phyloP scores from a whole-genome alignment of 2,888 invertebrate genomes.

The Calliphora vomitoria region DNA sequence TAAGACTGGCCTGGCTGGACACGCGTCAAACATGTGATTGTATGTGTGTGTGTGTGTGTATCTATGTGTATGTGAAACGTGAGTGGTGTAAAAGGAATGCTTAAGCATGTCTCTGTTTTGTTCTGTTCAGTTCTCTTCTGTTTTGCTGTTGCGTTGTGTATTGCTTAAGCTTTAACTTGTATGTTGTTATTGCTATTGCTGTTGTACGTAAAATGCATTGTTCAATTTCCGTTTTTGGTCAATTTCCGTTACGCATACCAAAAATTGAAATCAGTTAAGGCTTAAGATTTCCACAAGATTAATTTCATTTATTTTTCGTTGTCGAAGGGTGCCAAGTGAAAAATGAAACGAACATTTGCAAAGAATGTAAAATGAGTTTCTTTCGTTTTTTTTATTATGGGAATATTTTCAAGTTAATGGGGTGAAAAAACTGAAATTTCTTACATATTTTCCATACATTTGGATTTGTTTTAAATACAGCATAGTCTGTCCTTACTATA shows the following conservation, averaged over 20 bases:
- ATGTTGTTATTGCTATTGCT: neutral
- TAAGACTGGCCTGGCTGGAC: constrained; percentile 48
- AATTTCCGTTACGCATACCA: constrained; percentile 74
- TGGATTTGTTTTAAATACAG: neutral
- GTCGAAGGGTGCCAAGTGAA: constrained; percentile 42
- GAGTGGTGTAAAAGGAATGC: constrained; percentile 55
- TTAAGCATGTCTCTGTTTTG: constrained; percentile 24
- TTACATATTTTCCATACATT: neutral
- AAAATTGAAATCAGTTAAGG: constrained; percentile 72
- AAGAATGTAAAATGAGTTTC: constrained; percentile 11
- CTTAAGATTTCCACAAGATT: constrained; percentile 73
- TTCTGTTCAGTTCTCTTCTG: constrained; percentile 13
- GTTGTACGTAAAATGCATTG: constrained; percentile 65
- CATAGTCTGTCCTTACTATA: no score
- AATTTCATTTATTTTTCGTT: constrained; percentile 61
- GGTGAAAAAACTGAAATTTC: constrained; percentile 15
- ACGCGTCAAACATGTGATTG: constrained; percentile 51
- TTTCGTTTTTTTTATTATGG: constrained; percentile 1
- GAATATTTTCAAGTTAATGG: constrained; percentile 43
- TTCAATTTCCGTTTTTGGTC: constrained; percentile 75
- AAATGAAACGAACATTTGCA: constrained; percentile 23
- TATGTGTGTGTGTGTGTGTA: constrained; percentile 23
- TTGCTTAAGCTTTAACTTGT: constrained; percentile 10
- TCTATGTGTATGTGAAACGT: constrained; percentile 41
- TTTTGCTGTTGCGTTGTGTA: constrained; percentile 8